These are phyloP conservation scores for Ceratina calcarata DNA, from an alignment of 1,140 invertebrate genomes.

Conservation along the genomic window DNA sequence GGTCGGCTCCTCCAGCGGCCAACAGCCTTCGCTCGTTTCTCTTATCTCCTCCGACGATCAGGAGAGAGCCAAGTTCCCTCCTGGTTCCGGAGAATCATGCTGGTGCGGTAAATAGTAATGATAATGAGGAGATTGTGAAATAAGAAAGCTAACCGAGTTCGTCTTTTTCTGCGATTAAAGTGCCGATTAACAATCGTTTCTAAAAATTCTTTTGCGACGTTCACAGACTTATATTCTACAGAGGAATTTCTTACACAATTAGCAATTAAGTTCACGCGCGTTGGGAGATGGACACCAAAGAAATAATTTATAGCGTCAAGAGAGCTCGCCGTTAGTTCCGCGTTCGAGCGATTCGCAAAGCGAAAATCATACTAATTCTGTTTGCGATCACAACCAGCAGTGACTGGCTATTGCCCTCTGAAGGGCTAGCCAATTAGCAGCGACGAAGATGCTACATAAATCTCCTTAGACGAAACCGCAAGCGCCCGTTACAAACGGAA, in stretches of 20 bases:
- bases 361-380: conserved; percentile 20
- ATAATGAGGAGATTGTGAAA: not conserved
- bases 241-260: no score
- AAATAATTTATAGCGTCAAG: no score
- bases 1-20: not conserved
- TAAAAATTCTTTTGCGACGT: no score
- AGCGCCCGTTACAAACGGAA: no score
- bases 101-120: not conserved
- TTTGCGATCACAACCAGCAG: conserved; percentile 10
- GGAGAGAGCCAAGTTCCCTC: not conserved
- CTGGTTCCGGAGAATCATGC: not conserved
- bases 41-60: not conserved
- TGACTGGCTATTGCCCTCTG: conserved; percentile 8
- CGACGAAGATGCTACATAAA: conserved; percentile 12
- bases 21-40: not conserved
- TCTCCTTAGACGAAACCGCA: conserved; percentile 4
- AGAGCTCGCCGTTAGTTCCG: not conserved
- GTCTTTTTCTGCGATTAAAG: not conserved
- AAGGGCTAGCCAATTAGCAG: conserved; percentile 32
- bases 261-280: no score
- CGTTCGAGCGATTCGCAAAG: not conserved
- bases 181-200: no score
- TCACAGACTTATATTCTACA: no score
- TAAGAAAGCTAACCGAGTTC: not conserved
- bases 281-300: not conserved